Evolutionary conservation across 2,113 vertebrate species (phyloP), one percentile per base, ranked within the genome.

Genomic region (Passer montanus): DNA sequence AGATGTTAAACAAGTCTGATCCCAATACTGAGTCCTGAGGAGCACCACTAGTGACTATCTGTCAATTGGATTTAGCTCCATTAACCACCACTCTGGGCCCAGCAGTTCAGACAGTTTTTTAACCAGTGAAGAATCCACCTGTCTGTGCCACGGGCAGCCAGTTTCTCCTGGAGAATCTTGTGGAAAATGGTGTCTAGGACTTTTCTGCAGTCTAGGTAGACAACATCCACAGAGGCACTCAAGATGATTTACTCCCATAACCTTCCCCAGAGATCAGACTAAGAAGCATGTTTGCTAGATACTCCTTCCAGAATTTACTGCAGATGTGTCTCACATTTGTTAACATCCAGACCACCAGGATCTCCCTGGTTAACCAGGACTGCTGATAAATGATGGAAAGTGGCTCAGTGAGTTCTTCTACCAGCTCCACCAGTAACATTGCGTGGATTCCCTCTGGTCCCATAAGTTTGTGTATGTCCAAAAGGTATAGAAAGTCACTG

Each of bases 331-430:
- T 53, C 43, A 53, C 13, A 13, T 58, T 52, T 56, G 9, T 24
- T 62, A 56, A 55, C 11, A 2, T 56, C 3, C 13, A 62, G 9
- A 21, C 3, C 10, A 16, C 12, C 10, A 33, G 10, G 9, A 56
- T 6, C 18, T 73, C 15, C 13, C 7, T 10, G 6, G 20, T 72
- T 55, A 62, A 13, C 9, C 28, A 62, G 15, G 30, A 26, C 11
- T 73, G 8, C 11, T 43, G 26, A 8, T 9, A 63, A 18, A 46
- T 24, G 7, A 20, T 24, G 5, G 15, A 46, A 52, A 62, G 33
- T 19, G 22, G 8, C 10, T 62, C 0, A 0, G 11, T 52, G 60
- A 68, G 26, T 5, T 37, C 10, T 63, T 63, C 47, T 1, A 2
- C 19, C 37, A 74, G 5, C n/a, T 87, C 15, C 23, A 21, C 63